phyloP scores from a whole-genome alignment of 2,888 invertebrate species.

The Dorcus parallelipipedus region DNA sequence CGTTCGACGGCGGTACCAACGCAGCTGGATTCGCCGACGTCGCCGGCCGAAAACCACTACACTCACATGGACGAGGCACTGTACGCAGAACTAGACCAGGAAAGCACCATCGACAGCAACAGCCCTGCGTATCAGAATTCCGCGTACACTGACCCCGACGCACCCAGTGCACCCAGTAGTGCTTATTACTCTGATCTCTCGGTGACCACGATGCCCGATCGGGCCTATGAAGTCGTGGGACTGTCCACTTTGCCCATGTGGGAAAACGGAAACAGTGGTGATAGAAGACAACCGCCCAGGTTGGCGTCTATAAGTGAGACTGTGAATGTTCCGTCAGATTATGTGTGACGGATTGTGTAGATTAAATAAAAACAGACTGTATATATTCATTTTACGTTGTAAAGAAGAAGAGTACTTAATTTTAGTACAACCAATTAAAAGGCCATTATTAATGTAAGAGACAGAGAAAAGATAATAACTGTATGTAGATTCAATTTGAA shows the following conservation, averaged over 20 bases:
- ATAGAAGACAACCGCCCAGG: conserved; percentile 47
- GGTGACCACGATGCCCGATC: conserved; percentile 53
- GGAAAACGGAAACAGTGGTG: conserved; percentile 39
- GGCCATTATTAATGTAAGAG: too few species aligned
- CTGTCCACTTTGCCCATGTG: conserved; percentile 53
- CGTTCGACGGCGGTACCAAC: conserved; percentile 38
- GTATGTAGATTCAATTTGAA: too few species aligned
- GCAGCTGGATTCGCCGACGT: conserved; percentile 53
- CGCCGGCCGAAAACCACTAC: conserved; percentile 66
- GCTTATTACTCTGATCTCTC: conserved; percentile 72
- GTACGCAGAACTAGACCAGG: conserved; percentile 68
- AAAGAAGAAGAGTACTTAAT: not conserved
- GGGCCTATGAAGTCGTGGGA: conserved; percentile 62
- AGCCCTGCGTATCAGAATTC: conserved; percentile 70
- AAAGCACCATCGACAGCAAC: conserved; percentile 43
- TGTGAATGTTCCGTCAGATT: conserved; percentile 58
- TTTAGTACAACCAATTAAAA: not conserved
- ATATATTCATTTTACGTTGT: not conserved
- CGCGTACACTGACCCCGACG: conserved; percentile 59
- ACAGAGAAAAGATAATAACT: too few species aligned
- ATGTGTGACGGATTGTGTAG: conserved; percentile 45
- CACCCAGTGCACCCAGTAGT: conserved; percentile 68
- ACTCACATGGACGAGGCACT: conserved; percentile 70
- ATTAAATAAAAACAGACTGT: too few species aligned
- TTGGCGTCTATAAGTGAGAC: conserved; percentile 59